A percentile compares a stretch with the other conserved stretches of the same genome.
phyloP scores from a whole-genome alignment of 2,888 invertebrate species.

The Liodrosophila aerea region DNA sequence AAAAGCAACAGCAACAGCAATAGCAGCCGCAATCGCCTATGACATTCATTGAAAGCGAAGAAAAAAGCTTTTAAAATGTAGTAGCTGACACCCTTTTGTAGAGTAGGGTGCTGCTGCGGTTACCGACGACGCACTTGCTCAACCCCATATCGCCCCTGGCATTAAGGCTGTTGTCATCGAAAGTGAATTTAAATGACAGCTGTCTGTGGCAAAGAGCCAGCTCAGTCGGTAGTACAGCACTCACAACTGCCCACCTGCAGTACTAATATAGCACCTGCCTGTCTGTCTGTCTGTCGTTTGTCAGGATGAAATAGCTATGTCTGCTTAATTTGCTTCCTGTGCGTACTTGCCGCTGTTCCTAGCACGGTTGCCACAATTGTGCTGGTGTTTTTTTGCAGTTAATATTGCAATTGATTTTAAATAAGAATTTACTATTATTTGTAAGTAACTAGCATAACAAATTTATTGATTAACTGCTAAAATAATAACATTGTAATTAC shows the following conservation, averaged over 20 bases:
- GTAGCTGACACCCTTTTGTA: background rate
- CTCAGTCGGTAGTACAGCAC: too few relatives aligned
- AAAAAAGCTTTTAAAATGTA: conserved; percentile 45
- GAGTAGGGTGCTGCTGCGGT: background rate
- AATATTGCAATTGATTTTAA: too few relatives aligned
- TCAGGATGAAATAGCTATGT: too few relatives aligned
- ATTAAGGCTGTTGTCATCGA: conserved; percentile 9
- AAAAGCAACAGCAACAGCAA: background rate
- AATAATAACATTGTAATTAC: too few relatives aligned
- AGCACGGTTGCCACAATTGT: background rate
- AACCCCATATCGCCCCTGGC: background rate
- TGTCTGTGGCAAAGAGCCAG: conserved; percentile 48
- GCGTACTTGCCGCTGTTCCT: too few relatives aligned
- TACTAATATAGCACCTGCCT: background rate
- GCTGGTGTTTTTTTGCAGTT: too few relatives aligned
- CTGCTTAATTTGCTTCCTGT: too few relatives aligned
- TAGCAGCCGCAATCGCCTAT: conserved; percentile 13
- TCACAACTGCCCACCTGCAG: too few relatives aligned
- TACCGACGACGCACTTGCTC: background rate
- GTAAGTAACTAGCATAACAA: too few relatives aligned
- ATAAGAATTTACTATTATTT: too few relatives aligned
- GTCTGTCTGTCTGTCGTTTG: background rate
- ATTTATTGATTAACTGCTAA: too few relatives aligned
- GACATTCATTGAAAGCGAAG: conserved; percentile 49
- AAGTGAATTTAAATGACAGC: conserved; percentile 48